phyloP scores from a whole-genome alignment of 2,888 invertebrate genomes.

The Fissipunctia ypsillon region DNA sequence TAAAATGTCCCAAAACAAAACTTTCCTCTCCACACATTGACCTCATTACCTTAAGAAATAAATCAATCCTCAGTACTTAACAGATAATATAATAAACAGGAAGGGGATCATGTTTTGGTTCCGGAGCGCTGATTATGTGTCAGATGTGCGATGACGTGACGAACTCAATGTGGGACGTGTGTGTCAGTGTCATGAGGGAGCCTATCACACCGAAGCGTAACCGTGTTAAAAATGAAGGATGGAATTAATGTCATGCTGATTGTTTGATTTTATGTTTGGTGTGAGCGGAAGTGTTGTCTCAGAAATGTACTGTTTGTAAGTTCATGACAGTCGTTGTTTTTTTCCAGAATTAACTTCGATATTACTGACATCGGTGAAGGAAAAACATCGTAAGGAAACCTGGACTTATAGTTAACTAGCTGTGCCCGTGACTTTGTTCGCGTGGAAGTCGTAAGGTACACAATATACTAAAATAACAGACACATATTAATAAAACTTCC shows the following conservation, averaged over 20 bases:
- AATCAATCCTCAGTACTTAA: conserved; percentile 43
- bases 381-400: too few relatives aligned
- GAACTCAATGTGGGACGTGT: conserved; percentile 69
- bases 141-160: conserved; percentile 73
- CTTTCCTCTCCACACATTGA: conserved; percentile 25
- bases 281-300: conserved; percentile 26
- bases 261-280: conserved; percentile 18
- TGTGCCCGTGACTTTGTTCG: too few relatives aligned
- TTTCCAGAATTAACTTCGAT: neutral
- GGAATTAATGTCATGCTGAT: neutral
- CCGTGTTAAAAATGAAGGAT: conserved; percentile 16
- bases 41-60: conserved; percentile 54
- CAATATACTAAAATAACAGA: too few relatives aligned
- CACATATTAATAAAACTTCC: too few relatives aligned
- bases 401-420: too few relatives aligned
- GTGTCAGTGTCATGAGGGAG: conserved; percentile 64
- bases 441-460: too few relatives aligned
- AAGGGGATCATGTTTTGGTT: conserved; percentile 74
- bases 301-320: conserved; percentile 5
- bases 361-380: too few relatives aligned
- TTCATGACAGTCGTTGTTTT: neutral
- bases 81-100: conserved; percentile 70
- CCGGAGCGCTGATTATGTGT: conserved; percentile 74
- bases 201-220: conserved; percentile 60
- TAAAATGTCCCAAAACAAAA: conserved; percentile 9